Base-by-base conservation (phyloP, 2,888 invertebrate genomes). In the Hyles lineata region DNA sequence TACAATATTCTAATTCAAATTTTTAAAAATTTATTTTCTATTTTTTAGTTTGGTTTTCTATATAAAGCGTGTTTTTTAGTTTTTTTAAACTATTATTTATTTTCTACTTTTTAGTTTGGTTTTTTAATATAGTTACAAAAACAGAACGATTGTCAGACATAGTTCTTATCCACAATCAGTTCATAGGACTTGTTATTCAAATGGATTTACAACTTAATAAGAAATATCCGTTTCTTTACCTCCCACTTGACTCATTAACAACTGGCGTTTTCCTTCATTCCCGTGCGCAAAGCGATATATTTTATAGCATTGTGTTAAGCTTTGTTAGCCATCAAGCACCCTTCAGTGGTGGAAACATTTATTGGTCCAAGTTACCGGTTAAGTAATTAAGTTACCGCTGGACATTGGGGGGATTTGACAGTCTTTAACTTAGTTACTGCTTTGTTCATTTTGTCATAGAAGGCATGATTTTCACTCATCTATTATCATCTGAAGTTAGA, bases 361-460 rank as follows among this genome's bases (percentile, higher is more conserved):
- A 72, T 72, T 52, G 63, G 52, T 83, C 80, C 80, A 87, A 90
- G 87, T 90, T 89, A 89, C 87, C 85, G 79, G 78, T 86, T 92
- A 91, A 91, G 87, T 92, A 91, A 91, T 92, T 90, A 89, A 87
- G 89, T 91, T 92, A 89, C 84, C 80, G 82, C 79, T 80, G 83
- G 88, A 85, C 89, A 87, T 89, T 82, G 89, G 89, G 85, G 83
- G 85, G 88, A 90, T 92, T 91, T 89, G 87, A 90, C 89, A 88
- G 84, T 87, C 86, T 87, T 85, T 82, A 80, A 79, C 77, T 75
- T 83, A 85, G 82, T 80, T 75, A 79, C 81, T 85, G 82, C 80
- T 80, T 83, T 84, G 77, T 80, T 76, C 78, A 79, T 80, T 83
- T 83, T 80, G 81, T 83, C 82, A 81, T 74, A 19, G 11, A 43